These are phyloP conservation scores for Andrena trimmerana DNA, from an alignment of 2,888 invertebrate genomes.

Conservation along the genomic window DNA sequence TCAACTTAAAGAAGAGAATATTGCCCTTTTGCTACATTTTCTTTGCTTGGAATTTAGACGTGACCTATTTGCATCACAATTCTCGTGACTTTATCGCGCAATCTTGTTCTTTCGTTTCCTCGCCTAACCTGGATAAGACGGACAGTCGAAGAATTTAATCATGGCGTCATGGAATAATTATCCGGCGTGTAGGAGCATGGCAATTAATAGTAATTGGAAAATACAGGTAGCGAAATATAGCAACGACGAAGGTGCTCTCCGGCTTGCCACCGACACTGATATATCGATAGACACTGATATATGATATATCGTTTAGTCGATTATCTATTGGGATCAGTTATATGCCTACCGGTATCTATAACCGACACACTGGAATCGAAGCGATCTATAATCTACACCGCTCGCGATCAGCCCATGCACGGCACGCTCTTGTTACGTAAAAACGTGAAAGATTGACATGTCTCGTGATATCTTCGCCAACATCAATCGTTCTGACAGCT, in stretches of 20 bases:
- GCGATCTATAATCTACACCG: neutral
- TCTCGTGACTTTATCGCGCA: neutral
- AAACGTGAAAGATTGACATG: neutral
- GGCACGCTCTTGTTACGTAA: neutral
- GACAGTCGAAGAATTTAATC: neutral
- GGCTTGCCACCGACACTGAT: neutral
- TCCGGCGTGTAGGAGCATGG: neutral
- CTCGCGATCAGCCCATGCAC: neutral
- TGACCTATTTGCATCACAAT: neutral
- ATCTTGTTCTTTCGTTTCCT: neutral
- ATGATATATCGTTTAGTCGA: neutral
- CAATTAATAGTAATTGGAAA: neutral
- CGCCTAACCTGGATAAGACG: slow-evolving; percentile 6
- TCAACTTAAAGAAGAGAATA: neutral
- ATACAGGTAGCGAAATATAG: neutral
- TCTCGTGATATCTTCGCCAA: neutral
- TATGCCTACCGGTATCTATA: neutral
- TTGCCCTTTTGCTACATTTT: neutral
- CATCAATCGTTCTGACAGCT: neutral
- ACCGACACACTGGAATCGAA: neutral
- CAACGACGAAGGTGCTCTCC: neutral
- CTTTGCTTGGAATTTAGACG: neutral
- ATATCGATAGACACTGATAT: neutral
- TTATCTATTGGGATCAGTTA: slow-evolving; percentile 25
- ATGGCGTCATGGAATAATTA: slow-evolving; percentile 14